Evolutionary conservation across 2,113 vertebrate species (phyloP), one percentile per base, ranked within the genome.

Genomic region (Calyptommatus sinebrachiatus): DNA sequence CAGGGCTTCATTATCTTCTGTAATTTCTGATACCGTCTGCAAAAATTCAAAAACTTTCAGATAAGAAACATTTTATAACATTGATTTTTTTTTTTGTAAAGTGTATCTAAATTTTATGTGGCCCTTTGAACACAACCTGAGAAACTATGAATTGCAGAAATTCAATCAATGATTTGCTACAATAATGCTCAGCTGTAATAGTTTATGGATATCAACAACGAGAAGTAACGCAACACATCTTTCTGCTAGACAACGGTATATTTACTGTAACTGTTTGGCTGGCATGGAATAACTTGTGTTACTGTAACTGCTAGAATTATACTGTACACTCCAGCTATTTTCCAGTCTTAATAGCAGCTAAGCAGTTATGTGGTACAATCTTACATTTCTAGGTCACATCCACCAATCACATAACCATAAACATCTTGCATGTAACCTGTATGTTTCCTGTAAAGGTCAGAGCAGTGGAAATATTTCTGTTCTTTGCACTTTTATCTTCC

Each of bases 1-100:
- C 98, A 99, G 91, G 98, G 98, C 94, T 99, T 99, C 98, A 99
- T 99, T 91, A 99, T 99, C 97, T 99, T 99, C 97, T 99, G 98
- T 84, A 99, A 94, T 95, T 99, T 99, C 96, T 99, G 98, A 97
- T 99, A 99, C 71, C 97, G 96, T 90, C 98, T 99, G 97, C 86
- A 98, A 98, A 81, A 96, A 98, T 96, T 94, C 85, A 92, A 97
- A 97, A 96, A 98, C 94, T 97, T 94, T 86, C 85, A 93, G 48
- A 89, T 97, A 92, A 97, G 76, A 80, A 50, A 79, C n/a, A 76
- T 72, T 81, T 85, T 75, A 85, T 50, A 80, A 85, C 74, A 87
- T 66, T 68, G 67, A n/a, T n/a, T n/a, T 4, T 41, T 41, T 45
- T 53, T 74, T 20, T 80, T 48, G n/a, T n/a, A 81, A 69, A 48